These are phyloP conservation scores for Sceloporus undulatus DNA, from an alignment of 2,113 vertebrate genomes.

Conservation along the genomic window DNA sequence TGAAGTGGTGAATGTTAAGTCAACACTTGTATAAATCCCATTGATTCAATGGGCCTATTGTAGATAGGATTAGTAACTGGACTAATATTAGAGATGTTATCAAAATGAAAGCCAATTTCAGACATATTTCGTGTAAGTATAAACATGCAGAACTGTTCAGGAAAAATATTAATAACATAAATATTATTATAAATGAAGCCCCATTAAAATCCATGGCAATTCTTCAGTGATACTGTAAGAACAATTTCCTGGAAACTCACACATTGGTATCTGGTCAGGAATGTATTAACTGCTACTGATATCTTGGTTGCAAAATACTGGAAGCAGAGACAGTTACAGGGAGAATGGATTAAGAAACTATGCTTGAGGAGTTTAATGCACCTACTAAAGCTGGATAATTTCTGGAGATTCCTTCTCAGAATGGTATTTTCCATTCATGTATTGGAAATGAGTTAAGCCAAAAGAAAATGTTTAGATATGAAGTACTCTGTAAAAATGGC, in stretches of 20 bases:
- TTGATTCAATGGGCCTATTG: too few relatives aligned
- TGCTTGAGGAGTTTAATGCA: neutral
- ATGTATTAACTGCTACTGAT: neutral
- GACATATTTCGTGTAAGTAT: neutral
- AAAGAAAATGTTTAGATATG: neutral
- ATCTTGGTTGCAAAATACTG: neutral
- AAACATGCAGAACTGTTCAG: neutral
- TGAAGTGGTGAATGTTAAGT: too few relatives aligned
- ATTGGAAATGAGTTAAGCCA: conserved; percentile 10
- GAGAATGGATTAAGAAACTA: neutral
- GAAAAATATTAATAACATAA: neutral
- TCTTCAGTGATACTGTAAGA: neutral
- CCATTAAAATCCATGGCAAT: neutral
- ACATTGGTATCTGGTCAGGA: neutral
- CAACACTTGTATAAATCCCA: too few relatives aligned
- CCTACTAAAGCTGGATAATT: neutral
- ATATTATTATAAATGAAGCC: neutral
- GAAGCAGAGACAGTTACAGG: neutral
- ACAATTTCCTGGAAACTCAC: neutral
- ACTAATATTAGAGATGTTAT: neutral
- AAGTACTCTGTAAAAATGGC: neutral
- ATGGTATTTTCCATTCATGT: neutral
- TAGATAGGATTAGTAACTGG: too few relatives aligned
- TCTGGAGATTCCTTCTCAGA: neutral
- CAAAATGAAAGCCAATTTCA: neutral